Conservation (phyloP, 2,888 invertebrate genomes). For the Cheilosia grossa region DNA sequence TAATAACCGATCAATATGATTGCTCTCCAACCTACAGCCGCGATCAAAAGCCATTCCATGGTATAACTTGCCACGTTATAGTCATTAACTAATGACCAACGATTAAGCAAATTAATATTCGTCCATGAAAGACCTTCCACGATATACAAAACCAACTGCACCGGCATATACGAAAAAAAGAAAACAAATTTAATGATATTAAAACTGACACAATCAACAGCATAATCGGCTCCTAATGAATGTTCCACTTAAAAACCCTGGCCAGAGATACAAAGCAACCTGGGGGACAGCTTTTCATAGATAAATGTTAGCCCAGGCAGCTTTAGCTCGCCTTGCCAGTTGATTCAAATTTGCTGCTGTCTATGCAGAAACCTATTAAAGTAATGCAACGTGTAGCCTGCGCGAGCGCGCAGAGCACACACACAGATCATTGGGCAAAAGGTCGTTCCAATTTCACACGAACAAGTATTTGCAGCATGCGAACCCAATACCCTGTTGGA, state of each 20-base stretch:
- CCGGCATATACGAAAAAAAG: constrained; percentile 30
- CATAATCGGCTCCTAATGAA: constrained; percentile 74
- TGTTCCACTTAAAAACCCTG: constrained; percentile 71
- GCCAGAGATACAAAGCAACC: constrained; percentile 46
- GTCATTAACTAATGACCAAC: constrained; percentile 61
- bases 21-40: not conserved
- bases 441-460: constrained; percentile 72
- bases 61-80: constrained; percentile 28
- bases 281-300: constrained; percentile 37
- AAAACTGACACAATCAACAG: constrained; percentile 72
- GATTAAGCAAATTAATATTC: constrained; percentile 73
- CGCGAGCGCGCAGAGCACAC: constrained; percentile 17
- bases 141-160: not conserved
- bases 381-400: constrained; percentile 42
- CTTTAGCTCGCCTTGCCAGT: constrained; percentile 40
- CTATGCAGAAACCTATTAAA: constrained; percentile 50
- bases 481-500: not conserved
- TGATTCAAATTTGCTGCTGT: constrained; percentile 50
- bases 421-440: constrained; percentile 59
- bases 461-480: constrained; percentile 42
- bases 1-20: not conserved
- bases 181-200: constrained; percentile 66
- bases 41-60: not conserved
- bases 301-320: constrained; percentile 58
- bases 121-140: constrained; percentile 57